Conservation (phyloP, 2,113 vertebrate species). For the Rhadina sibilatrix region DNA sequence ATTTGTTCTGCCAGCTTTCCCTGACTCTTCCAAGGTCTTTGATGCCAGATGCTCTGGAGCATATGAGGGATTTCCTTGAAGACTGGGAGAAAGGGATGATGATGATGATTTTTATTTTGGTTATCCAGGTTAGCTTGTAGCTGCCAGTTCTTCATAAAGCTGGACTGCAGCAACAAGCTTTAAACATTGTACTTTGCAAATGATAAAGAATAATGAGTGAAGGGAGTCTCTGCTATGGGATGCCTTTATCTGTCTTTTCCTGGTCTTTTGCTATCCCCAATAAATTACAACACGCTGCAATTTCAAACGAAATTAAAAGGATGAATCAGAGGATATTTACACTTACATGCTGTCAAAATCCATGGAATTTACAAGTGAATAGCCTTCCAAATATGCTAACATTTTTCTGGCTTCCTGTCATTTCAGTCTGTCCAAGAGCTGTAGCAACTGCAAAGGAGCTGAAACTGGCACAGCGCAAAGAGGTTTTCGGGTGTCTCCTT, state of each 20-base stretch:
- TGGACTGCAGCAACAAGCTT: neutral
- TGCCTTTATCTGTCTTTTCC: neutral
- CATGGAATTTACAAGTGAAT: constrained; percentile 27
- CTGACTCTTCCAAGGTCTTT: neutral
- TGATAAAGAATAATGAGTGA: neutral
- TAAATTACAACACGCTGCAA: neutral
- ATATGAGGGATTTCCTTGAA: neutral
- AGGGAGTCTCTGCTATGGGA: neutral
- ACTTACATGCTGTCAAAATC: constrained; percentile 6
- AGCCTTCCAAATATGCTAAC: constrained; percentile 17
- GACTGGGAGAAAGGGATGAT: neutral
- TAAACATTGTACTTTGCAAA: neutral
- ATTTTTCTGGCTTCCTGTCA: constrained; percentile 37
- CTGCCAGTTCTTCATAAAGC: neutral
- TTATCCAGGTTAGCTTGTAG: neutral
- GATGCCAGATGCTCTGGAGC: neutral
- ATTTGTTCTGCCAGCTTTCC: neutral
- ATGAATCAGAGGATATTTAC: constrained; percentile 37
- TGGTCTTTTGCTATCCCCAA: neutral
- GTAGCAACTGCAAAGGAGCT: constrained; percentile 17
- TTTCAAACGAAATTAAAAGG: neutral
- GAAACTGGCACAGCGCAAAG: neutral
- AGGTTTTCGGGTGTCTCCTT: constrained; percentile 3
- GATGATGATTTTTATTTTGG: neutral
- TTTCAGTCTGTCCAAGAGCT: constrained; percentile 17